Conservation (phyloP, 1,140 invertebrate genomes). For the Thaumatotibia leucotreta region DNA sequence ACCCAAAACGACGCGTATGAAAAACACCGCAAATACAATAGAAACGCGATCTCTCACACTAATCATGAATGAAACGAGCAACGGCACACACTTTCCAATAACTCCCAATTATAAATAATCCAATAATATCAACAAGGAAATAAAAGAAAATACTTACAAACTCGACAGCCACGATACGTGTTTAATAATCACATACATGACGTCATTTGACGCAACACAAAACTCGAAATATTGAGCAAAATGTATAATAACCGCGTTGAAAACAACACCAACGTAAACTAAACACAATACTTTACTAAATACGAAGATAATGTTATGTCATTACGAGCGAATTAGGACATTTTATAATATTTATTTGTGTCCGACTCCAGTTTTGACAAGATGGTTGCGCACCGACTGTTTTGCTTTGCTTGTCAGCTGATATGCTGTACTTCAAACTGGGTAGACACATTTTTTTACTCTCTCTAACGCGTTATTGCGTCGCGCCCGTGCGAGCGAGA, state of each 20-base stretch:
- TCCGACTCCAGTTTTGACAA: slow-evolving; percentile 76
- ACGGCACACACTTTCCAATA: slow-evolving; percentile 33
- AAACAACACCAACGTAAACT: slow-evolving; percentile 63
- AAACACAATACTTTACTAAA: slow-evolving; percentile 63
- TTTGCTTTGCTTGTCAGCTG: slow-evolving; percentile 78
- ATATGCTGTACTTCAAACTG: slow-evolving; percentile 64
- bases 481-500: slow-evolving; percentile 35
- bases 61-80: slow-evolving; percentile 67
- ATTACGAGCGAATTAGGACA: slow-evolving; percentile 69
- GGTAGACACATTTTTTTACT: slow-evolving; percentile 32
- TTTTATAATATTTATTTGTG: slow-evolving; percentile 76
- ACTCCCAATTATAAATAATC: slow-evolving; percentile 35
- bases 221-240: slow-evolving; percentile 73
- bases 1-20: slow-evolving; percentile 39
- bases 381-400: slow-evolving; percentile 77
- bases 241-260: slow-evolving; percentile 60
- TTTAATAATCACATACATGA: slow-evolving; percentile 75
- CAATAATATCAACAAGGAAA: slow-evolving; percentile 62
- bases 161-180: slow-evolving; percentile 72
- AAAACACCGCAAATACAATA: slow-evolving; percentile 28
- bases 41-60: slow-evolving; percentile 28
- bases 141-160: slow-evolving; percentile 76
- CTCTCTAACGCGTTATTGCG: slow-evolving; percentile 18
- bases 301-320: slow-evolving; percentile 63
- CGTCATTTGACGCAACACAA: slow-evolving; percentile 76